Percentiles rank a stretch among this genome's conserved stretches.
phyloP scores from a whole-genome alignment of 2,113 vertebrate species.

The Hiodon tergisus region DNA sequence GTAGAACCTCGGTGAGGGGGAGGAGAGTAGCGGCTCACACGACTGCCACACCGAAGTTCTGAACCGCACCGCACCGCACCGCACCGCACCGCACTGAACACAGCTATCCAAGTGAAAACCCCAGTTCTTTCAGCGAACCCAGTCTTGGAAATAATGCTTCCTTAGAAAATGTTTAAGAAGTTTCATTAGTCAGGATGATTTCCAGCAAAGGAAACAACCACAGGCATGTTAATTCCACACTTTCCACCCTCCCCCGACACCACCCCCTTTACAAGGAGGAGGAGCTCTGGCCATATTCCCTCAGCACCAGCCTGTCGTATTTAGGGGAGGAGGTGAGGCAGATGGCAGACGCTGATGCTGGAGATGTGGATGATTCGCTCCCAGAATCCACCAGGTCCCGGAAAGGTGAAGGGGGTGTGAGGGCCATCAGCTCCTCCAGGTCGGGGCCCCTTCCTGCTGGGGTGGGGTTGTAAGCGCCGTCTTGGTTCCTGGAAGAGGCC shows the following conservation, averaged over 20 bases:
- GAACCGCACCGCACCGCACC: no score
- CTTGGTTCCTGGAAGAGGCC: constrained; percentile 53
- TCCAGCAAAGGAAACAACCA: no score
- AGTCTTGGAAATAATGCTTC: neutral
- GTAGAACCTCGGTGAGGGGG: no score
- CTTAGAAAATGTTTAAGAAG: neutral
- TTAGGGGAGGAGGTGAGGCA: constrained; percentile 75
- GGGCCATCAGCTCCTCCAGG: constrained; percentile 75
- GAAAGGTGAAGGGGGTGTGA: constrained; percentile 94
- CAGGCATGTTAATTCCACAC: no score
- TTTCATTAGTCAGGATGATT: neutral
- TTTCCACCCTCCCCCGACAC: neutral
- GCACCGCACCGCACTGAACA: no score
- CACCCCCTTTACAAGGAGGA: constrained; percentile 79
- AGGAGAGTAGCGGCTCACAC: no score
- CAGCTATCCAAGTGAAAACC: no score
- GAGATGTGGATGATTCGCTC: constrained; percentile 77
- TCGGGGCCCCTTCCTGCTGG: constrained; percentile 59
- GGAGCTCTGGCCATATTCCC: constrained; percentile 95
- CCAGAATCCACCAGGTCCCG: constrained; percentile 88
- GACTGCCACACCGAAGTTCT: no score
- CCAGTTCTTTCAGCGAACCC: no score
- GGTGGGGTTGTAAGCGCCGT: constrained; percentile 49
- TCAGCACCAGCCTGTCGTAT: constrained; percentile 86
- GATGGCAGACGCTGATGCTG: constrained; percentile 75